These are phyloP conservation scores for Enteromius paludinosus DNA, from an alignment of 2,797 vertebrate genomes.

Conservation along the genomic window DNA sequence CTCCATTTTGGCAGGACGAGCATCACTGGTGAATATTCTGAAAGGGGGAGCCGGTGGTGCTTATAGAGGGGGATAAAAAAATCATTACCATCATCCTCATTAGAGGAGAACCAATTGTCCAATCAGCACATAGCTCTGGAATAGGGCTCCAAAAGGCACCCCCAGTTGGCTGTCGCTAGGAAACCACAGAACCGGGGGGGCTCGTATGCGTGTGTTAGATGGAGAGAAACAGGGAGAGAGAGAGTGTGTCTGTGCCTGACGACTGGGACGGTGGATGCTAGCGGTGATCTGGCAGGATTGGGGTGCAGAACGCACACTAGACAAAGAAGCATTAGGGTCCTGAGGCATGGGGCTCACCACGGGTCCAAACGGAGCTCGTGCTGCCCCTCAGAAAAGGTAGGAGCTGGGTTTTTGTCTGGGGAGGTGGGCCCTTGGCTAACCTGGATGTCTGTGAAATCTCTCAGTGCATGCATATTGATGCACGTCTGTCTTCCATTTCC, in stretches of 20 bases:
- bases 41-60: conserved; percentile 66
- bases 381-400: conserved; percentile 81
- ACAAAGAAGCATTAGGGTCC: conserved; percentile 62
- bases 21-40: conserved; percentile 62
- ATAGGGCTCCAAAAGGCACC: conserved; percentile 73
- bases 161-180: conserved; percentile 84
- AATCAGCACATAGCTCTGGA: conserved; percentile 72
- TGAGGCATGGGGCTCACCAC: conserved; percentile 80
- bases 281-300: conserved; percentile 52
- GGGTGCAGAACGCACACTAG: conserved; percentile 56
- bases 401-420: conserved; percentile 67
- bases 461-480: conserved; percentile 34
- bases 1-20: conserved; percentile 42
- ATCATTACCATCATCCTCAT: conserved; percentile 83
- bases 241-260: conserved; percentile 46
- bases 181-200: conserved; percentile 83
- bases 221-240: conserved; percentile 61
- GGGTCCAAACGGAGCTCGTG: conserved; percentile 75
- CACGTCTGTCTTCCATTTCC: conserved; percentile 25
- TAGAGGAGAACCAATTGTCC: conserved; percentile 75
- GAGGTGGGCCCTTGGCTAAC: conserved; percentile 38
- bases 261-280: conserved; percentile 56
- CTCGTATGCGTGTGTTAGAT: conserved; percentile 71
- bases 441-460: conserved; percentile 36
- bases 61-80: conserved; percentile 69